Evolutionary conservation across 1,140 invertebrate species (phyloP).

Genomic region (Brachionus rotundiformis): DNA sequence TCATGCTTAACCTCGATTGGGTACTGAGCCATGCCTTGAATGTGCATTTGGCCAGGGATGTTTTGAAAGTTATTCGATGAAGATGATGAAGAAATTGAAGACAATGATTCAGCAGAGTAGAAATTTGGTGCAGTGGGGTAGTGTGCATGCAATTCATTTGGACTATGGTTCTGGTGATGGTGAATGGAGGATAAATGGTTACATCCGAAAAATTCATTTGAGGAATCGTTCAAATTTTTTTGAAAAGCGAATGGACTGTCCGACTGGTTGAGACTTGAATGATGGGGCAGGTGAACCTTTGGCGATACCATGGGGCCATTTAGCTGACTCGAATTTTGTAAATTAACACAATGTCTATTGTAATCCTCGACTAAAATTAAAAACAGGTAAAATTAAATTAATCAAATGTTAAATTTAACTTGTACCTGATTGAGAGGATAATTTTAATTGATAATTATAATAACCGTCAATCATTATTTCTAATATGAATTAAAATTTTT

Average conservation of each 20-base stretch:
- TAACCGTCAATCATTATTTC: constrained; percentile 32
- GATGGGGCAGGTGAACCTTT: neutral
- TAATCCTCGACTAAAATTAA: constrained; percentile 27
- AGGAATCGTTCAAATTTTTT: neutral
- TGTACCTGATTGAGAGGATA: constrained; percentile 42
- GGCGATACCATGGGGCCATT: neutral
- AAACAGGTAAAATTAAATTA: neutral
- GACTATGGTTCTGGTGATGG: constrained; percentile 5
- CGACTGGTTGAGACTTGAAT: neutral
- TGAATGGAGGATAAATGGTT: neutral
- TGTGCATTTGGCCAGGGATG: neutral
- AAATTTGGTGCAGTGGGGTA: neutral
- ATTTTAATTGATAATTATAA: constrained; percentile 49
- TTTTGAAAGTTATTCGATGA: neutral
- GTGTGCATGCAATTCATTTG: neutral
- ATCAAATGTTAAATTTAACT: neutral
- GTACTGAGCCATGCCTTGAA: neutral
- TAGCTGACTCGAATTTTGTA: neutral
- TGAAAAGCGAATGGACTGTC: neutral
- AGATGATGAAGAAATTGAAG: constrained; percentile 1
- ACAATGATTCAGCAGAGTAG: neutral
- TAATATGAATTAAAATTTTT: constrained; percentile 31
- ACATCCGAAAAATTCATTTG: neutral
- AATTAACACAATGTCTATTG: constrained; percentile 13
- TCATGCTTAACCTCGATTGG: neutral